phyloP scores from a whole-genome alignment of 2,888 invertebrate species.

The Drosophila neutralis region DNA sequence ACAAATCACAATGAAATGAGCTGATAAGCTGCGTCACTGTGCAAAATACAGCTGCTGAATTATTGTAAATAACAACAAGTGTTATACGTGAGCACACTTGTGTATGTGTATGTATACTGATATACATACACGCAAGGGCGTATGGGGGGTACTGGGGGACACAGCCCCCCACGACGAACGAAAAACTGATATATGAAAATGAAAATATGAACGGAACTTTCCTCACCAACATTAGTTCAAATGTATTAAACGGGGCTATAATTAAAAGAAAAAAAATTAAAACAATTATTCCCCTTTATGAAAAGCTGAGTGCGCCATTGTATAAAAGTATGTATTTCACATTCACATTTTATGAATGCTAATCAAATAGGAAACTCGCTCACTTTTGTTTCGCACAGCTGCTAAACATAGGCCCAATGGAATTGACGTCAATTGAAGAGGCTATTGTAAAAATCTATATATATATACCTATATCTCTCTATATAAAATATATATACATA shows the following conservation, averaged over 20 bases:
- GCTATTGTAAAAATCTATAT: neutral
- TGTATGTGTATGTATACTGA: neutral
- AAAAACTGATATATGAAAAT: neutral
- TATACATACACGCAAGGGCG: neutral
- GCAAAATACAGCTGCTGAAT: slow-evolving; percentile 39
- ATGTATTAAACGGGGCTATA: neutral
- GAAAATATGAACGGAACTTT: neutral
- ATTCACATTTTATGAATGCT: slow-evolving; percentile 11
- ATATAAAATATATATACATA: neutral
- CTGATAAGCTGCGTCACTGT: slow-evolving; percentile 30
- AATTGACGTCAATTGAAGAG: slow-evolving; percentile 48
- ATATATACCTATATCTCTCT: neutral
- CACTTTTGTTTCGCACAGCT: slow-evolving; percentile 30
- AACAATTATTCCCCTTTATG: neutral
- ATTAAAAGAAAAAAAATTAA: neutral
- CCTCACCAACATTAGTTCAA: neutral
- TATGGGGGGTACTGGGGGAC: neutral
- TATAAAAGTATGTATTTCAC: neutral
- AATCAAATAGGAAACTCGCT: slow-evolving; percentile 54
- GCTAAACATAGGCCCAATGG: slow-evolving; percentile 17
- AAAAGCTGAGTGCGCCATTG: neutral
- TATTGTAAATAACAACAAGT: slow-evolving; percentile 36
- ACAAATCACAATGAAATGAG: slow-evolving; percentile 36
- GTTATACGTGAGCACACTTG: neutral
- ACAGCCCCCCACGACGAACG: neutral